These are phyloP conservation scores for Drosophila nigricruria DNA, from an alignment of 2,888 invertebrate species.

Conservation along the genomic window DNA sequence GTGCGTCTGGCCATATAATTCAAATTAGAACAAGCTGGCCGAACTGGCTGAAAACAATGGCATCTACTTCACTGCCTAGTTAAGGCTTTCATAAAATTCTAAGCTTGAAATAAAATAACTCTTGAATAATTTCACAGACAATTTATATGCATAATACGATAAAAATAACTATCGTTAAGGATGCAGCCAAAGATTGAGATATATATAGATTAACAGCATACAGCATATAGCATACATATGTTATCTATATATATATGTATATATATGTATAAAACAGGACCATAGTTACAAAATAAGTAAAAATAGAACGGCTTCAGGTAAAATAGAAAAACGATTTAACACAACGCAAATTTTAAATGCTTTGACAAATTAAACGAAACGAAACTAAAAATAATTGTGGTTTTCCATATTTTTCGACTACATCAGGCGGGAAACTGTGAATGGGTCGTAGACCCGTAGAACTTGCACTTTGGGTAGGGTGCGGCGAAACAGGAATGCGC, in stretches of 20 bases:
- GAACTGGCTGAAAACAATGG: conserved; percentile 1
- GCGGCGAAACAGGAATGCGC: conserved; percentile 54
- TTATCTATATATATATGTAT: too few species aligned
- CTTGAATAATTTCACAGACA: background rate
- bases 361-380: background rate
- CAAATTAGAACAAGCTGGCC: conserved; percentile 46
- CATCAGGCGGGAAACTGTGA: conserved; percentile 9
- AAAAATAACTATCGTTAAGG: background rate
- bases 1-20: conserved; percentile 47
- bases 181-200: background rate
- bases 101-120: conserved; percentile 6
- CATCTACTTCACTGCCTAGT: conserved; percentile 4
- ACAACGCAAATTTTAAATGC: background rate
- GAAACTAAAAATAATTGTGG: background rate
- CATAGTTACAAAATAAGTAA: too few species aligned
- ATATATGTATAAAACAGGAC: too few species aligned
- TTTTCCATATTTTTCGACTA: background rate
- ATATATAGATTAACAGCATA: too few species aligned
- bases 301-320: too few species aligned
- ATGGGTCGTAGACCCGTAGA: conserved; percentile 14
- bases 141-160: background rate
- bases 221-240: too few species aligned
- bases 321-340: background rate
- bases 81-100: background rate
- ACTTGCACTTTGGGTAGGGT: conserved; percentile 38